A percentile compares a stretch with the other conserved stretches of the same genome.
Evolutionary conservation across 2,888 invertebrate genomes (phyloP).

Genomic region (Maniola hyperantus): DNA sequence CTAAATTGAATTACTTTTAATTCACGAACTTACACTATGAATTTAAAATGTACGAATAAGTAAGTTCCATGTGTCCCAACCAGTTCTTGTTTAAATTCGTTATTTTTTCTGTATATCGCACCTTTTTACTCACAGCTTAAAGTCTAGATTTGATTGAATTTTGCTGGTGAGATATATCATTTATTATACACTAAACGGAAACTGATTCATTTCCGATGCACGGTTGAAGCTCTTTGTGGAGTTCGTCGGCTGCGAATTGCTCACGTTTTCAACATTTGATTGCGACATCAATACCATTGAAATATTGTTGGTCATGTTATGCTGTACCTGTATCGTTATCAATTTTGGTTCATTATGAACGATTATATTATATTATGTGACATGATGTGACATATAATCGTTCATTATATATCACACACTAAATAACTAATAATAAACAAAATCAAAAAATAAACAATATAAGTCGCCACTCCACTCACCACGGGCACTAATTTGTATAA

Average conservation of each 20-base stretch:
- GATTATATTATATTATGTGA: no score
- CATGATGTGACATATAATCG: no score
- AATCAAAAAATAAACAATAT: no score
- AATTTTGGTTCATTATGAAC: conserved; percentile 27
- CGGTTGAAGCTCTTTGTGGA: conserved; percentile 78
- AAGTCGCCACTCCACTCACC: no score
- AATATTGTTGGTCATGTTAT: conserved; percentile 43
- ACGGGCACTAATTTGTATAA: no score
- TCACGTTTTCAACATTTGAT: conserved; percentile 79
- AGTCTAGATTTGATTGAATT: conserved; percentile 58
- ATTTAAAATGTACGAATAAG: conserved; percentile 60
- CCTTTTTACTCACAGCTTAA: conserved; percentile 52
- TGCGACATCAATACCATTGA: conserved; percentile 71
- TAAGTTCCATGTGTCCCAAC: conserved; percentile 58
- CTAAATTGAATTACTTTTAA: conserved; percentile 55
- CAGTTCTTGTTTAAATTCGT: conserved; percentile 54
- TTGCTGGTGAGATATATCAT: conserved; percentile 66
- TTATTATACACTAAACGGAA: conserved; percentile 75
- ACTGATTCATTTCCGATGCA: conserved; percentile 82
- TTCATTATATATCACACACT: no score
- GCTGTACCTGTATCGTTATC: conserved; percentile 27
- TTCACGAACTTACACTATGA: conserved; percentile 54
- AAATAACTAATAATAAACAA: no score
- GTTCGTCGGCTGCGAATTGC: conserved; percentile 75
- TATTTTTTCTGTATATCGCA: conserved; percentile 51